phyloP scores from a whole-genome alignment of 1,140 invertebrate species.

The Cydia strobilella region DNA sequence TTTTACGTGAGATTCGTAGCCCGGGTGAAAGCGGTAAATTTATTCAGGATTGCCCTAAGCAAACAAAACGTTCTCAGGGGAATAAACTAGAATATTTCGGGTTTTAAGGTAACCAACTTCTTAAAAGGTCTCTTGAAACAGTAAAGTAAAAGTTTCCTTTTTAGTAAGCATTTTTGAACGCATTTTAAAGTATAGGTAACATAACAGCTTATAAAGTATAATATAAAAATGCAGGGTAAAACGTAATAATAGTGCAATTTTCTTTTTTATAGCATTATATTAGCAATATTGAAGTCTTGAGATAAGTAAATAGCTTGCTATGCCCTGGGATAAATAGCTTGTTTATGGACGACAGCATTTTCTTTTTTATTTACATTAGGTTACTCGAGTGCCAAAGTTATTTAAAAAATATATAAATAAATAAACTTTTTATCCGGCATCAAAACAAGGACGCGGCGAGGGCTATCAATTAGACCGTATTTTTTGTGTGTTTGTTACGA shows the following conservation, averaged over 20 bases:
- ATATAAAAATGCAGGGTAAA: too few relatives aligned
- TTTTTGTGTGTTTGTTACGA: too few relatives aligned
- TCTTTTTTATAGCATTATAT: neutral
- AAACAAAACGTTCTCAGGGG: constrained; percentile 25
- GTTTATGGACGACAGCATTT: neutral
- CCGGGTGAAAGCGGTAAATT: constrained; percentile 18
- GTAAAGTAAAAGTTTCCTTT: neutral
- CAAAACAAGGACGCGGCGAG: too few relatives aligned
- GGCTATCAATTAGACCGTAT: too few relatives aligned
- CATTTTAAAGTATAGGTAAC: neutral
- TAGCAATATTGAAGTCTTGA: neutral
- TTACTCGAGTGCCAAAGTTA: neutral
- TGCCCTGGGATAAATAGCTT: constrained; percentile 16
- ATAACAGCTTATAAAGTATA: too few relatives aligned
- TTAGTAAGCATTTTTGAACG: neutral
- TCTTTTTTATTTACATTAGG: constrained; percentile 7
- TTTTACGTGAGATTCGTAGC: constrained; percentile 3
- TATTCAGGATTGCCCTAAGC: constrained; percentile 27
- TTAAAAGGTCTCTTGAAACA: constrained; percentile 15
- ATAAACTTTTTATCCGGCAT: too few relatives aligned
- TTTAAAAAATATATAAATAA: neutral
- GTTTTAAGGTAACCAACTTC: neutral
- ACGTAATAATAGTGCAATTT: neutral
- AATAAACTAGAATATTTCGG: constrained; percentile 20
- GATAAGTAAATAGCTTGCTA: too few relatives aligned